Conservation (phyloP, 2,888 invertebrate genomes). For the Dasypogon diadema region DNA sequence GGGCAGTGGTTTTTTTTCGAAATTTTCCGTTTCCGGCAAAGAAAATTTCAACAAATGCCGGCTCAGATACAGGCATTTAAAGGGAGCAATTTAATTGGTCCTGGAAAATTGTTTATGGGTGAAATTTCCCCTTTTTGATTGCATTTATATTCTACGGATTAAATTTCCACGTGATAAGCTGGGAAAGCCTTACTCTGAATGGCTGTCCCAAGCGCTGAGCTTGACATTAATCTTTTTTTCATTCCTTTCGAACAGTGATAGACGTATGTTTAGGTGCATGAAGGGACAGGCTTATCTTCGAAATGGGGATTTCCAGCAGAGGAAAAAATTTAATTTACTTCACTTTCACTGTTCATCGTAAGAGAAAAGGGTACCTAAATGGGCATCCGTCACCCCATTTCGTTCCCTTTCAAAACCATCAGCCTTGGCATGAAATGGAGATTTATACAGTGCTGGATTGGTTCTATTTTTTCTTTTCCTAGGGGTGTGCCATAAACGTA, state of each 20-base stretch:
- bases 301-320: constrained; percentile 40
- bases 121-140: too few relatives aligned
- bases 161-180: too few relatives aligned
- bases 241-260: background rate
- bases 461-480: constrained; percentile 48
- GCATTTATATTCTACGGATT: too few relatives aligned
- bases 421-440: constrained; percentile 54
- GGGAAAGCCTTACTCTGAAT: background rate
- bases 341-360: constrained; percentile 51
- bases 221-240: constrained; percentile 44
- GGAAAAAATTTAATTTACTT: constrained; percentile 56
- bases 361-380: constrained; percentile 51
- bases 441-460: constrained; percentile 56
- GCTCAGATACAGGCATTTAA: too few relatives aligned
- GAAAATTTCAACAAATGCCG: too few relatives aligned
- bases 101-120: too few relatives aligned
- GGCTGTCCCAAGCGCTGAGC: background rate
- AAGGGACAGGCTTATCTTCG: constrained; percentile 16
- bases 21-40: too few relatives aligned
- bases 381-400: constrained; percentile 55
- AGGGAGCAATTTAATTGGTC: too few relatives aligned
- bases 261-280: constrained; percentile 9
- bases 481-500: constrained; percentile 49
- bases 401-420: constrained; percentile 43
- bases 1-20: too few relatives aligned